Base-by-base conservation (phyloP, 2,113 vertebrate genomes). In the Phainopepla nitens region DNA sequence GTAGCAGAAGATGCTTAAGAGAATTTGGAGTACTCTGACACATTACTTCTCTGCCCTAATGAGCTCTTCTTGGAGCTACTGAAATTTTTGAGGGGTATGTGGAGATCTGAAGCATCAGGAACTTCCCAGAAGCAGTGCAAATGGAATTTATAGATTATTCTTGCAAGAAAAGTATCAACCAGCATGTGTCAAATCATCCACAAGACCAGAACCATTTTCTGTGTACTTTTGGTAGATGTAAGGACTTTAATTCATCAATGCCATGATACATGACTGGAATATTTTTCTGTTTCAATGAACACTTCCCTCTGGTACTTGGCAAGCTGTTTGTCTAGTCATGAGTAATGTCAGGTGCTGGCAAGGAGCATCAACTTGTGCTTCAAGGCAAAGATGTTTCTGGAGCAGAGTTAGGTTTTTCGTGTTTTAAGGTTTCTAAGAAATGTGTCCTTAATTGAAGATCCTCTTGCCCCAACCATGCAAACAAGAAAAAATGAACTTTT, bases 281-380 rank as follows among this genome's bases (percentile, higher is more conserved):
- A 22, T 66, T 92, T 82, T 94, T 91, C 65, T 96, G 3, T 72
- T 87, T 89, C 57, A 44, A 2, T 82, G 65, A 81, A 56, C 13
- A 11, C 10, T 78, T 78, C 15, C 25, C n/a, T 71, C 56, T 44
- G 75, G 82, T 42, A 51, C 33, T 91, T 81, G 41, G 49, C 44
- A 95, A 89, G 44, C 53, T 89, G 27, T 91, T 93, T 95, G 28
- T 81, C 72, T 94, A 36, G 31, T 94, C 53, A 45, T 56, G 72
- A 83, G 19, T 33, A n/a, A 27, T 70, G 44, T 50, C 65, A 76
- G 62, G 51, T 69, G 49, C 39, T 44, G 69, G 39, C 29, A 73
- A 69, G 54, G 8, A 84, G 9, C 44, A 56, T 64, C 25, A 47
- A 6, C 13, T 92, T 89, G 16, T 60, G 33, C 53, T 89, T 68